Conservation (phyloP, 2,113 vertebrate genomes). For the Tetrax tetrax region DNA sequence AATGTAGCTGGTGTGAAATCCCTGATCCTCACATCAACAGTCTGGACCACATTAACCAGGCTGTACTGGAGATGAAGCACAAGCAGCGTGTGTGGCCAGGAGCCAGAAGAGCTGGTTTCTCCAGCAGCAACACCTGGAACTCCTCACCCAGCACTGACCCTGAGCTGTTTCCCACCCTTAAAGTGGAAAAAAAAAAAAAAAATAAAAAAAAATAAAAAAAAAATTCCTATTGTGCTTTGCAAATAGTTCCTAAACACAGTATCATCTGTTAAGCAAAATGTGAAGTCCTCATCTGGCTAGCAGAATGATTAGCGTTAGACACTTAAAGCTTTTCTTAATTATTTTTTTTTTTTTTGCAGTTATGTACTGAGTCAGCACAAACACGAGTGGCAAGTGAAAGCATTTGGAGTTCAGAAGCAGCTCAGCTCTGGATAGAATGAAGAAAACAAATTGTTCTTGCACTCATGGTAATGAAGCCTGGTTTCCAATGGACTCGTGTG, state of each 20-base stretch:
- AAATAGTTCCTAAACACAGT: background rate
- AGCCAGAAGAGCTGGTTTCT: background rate
- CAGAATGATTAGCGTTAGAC: background rate
- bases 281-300: background rate
- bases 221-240: background rate
- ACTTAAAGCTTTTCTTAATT: background rate
- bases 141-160: background rate
- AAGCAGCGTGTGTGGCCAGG: fast-evolving
- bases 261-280: background rate
- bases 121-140: background rate
- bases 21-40: background rate
- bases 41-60: background rate
- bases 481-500: background rate
- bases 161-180: background rate
- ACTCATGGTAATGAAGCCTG: background rate
- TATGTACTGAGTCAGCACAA: slow-evolving; percentile 40
- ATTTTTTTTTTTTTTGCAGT: background rate
- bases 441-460: slow-evolving; percentile 36
- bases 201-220: background rate
- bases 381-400: background rate
- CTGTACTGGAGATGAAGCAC: background rate
- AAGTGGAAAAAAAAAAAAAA: background rate
- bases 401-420: background rate
- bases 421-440: background rate
- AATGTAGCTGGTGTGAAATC: background rate